Conservation (phyloP, 1,140 invertebrate genomes). For the Drosophila virilis region DNA sequence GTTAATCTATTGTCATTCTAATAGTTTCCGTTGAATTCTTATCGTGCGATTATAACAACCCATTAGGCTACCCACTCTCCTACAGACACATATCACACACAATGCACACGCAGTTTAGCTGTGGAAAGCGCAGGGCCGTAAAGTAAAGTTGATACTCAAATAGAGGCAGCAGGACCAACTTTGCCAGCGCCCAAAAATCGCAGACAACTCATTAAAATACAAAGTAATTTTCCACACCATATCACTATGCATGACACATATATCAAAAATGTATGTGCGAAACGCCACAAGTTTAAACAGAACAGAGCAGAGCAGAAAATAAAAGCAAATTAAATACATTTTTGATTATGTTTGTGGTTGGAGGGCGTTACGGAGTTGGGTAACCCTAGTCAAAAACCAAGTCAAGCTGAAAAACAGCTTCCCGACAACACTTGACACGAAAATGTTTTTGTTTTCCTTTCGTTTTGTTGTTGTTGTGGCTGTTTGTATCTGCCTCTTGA, state of each 20-base stretch:
- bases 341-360: slow-evolving; percentile 70
- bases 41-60: slow-evolving; percentile 12
- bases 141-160: not conserved
- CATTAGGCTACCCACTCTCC: slow-evolving; percentile 16
- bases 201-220: slow-evolving; percentile 75
- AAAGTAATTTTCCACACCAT: slow-evolving; percentile 82
- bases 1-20: slow-evolving; percentile 26
- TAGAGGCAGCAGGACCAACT: slow-evolving; percentile 16
- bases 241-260: slow-evolving; percentile 63
- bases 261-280: slow-evolving; percentile 78
- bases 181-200: slow-evolving; percentile 25
- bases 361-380: slow-evolving; percentile 3
- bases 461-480: not conserved
- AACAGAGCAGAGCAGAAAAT: slow-evolving; percentile 16
- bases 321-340: slow-evolving; percentile 81
- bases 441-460: slow-evolving; percentile 45
- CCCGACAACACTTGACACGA: slow-evolving; percentile 75
- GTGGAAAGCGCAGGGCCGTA: not conserved
- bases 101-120: not conserved
- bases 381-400: slow-evolving; percentile 71
- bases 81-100: not conserved
- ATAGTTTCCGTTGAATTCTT: slow-evolving; percentile 28
- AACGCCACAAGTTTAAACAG: slow-evolving; percentile 68
- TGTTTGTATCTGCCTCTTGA: slow-evolving; percentile 25
- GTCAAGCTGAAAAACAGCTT: slow-evolving; percentile 79